Percentiles rank a stretch among this genome's conserved stretches.
Conservation (phyloP, 2,113 vertebrate genomes). For the Enhydra lutris region DNA sequence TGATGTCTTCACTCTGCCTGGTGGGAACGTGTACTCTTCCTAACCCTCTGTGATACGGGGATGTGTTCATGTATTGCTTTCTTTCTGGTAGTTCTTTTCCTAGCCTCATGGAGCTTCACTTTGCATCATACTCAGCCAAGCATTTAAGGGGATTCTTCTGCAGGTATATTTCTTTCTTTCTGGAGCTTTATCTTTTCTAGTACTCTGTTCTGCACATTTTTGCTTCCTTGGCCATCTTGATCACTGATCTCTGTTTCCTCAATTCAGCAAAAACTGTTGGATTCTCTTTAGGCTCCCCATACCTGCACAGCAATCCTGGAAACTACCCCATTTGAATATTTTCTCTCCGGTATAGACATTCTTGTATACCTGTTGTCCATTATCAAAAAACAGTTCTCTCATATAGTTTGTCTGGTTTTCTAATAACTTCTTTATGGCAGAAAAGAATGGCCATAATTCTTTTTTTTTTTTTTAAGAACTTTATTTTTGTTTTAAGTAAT, state of each 20-base stretch:
- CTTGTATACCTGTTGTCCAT: not conserved
- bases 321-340: not conserved
- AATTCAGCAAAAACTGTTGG: not conserved
- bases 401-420: constrained; percentile 2
- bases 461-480: not conserved
- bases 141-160: not conserved
- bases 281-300: not conserved
- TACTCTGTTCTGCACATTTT: not conserved
- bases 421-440: not conserved
- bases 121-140: not conserved
- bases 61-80: not conserved
- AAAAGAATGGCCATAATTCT: not conserved
- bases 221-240: not conserved
- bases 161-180: not conserved
- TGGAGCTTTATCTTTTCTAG: not conserved
- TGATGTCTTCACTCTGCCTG: not conserved
- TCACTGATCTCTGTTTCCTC: not conserved
- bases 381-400: not conserved
- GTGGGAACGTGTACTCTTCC: not conserved
- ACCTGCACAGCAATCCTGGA: not conserved
- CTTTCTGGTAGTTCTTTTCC: not conserved
- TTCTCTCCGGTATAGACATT: not conserved
- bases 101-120: not conserved
- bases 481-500: not conserved
- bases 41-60: not conserved